Evolutionary conservation across 2,113 vertebrate species (phyloP), one percentile per base, ranked within the genome.

Genomic region (Ophiodon elongatus): DNA sequence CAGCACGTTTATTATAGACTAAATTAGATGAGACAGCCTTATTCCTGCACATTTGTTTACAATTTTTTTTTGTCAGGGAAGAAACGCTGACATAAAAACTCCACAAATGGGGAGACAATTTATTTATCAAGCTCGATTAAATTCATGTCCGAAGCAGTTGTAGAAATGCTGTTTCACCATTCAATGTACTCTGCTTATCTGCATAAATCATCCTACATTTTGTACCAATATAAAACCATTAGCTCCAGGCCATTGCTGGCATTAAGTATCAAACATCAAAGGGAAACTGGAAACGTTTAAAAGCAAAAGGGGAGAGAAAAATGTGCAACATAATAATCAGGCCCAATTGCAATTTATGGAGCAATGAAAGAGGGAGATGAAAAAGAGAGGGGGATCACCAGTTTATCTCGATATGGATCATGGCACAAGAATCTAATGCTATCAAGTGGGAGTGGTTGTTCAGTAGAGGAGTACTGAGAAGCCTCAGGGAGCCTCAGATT

Each of bases 361-460:
- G 64, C 14, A 27, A 66, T 27, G 64, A 7, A 52, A 81, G 74
- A 47, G 29, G 29, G 23, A 82, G 79, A 84, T 80, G 52, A 76
- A 86, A 85, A 76, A 47, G 5, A 52, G 21, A 52, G 57, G 1
- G 31, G 23, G 52, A 84, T 78, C 35, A 62, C 76, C 47, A 43
- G 70, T 83, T 87, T 88, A 87, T 88, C 77, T 87, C 37, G 83
- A 79, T 90, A 80, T 86, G 86, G 91, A 91, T 92, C 90, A 73
- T 14, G 63, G 80, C 79, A 73, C 85, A 89, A 62, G 47, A 82
- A 89, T 77, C 79, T 85, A 85, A 89, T 77, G 72, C 62, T 63
- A 91, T 93, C 82, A 72, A 87, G 75, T 75, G 80, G 74, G 74
- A 87, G 73, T 84, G 74, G 89, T 45, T 85, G 84, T 75, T 74